Evolutionary conservation across 2,888 invertebrate species (phyloP).

Genomic region (Cephus spinipes): DNA sequence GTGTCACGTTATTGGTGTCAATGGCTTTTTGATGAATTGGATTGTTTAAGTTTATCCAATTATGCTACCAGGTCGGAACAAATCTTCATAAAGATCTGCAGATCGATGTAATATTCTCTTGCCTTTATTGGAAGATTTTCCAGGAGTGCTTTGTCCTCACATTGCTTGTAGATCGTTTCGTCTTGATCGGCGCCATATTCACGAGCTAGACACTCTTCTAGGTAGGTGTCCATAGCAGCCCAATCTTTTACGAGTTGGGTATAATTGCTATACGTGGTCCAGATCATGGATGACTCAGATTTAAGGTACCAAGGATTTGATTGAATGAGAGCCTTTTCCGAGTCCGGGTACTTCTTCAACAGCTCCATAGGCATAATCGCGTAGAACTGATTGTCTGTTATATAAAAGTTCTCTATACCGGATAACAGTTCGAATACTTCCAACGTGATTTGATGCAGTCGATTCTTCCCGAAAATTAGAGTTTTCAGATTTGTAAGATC

Average conservation of each 20-base stretch:
- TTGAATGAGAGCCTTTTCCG: too few species aligned
- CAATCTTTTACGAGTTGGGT: slow-evolving; percentile 28
- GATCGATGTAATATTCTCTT: too few species aligned
- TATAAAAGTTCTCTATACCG: slow-evolving; percentile 23
- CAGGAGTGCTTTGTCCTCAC: slow-evolving; percentile 20
- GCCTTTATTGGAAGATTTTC: background rate
- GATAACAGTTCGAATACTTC: slow-evolving; percentile 24
- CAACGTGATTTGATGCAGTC: slow-evolving; percentile 24
- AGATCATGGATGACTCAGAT: slow-evolving; percentile 29
- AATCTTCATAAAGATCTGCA: background rate
- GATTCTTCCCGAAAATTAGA: slow-evolving; percentile 29
- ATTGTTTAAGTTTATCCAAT: background rate
- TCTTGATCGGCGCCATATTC: slow-evolving; percentile 21
- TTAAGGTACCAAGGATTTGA: slow-evolving; percentile 33
- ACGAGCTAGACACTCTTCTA: slow-evolving; percentile 37
- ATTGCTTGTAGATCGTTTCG: slow-evolving; percentile 23
- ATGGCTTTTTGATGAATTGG: background rate
- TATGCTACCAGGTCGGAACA: background rate
- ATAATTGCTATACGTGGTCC: slow-evolving; percentile 24
- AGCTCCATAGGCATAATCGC: slow-evolving; percentile 7
- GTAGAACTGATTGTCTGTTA: slow-evolving; percentile 27
- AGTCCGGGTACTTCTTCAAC: too few species aligned
- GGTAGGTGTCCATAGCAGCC: slow-evolving; percentile 26
- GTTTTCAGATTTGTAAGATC: slow-evolving; percentile 22
- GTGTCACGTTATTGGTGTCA: background rate